Conservation (phyloP, 2,888 invertebrate species). For the Anticlea derivata region DNA sequence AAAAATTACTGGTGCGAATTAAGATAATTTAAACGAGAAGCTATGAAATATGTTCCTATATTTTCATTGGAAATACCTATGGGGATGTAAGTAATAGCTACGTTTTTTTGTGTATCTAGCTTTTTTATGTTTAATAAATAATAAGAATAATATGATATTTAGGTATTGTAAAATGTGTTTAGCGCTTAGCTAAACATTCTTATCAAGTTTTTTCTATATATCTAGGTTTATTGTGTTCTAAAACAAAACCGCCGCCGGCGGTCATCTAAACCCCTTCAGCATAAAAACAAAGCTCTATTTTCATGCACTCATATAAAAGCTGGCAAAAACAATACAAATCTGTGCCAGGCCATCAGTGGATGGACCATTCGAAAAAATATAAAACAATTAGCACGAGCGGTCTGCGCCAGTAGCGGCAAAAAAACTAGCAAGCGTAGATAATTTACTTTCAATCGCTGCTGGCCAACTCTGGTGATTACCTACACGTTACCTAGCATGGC, state of each 20-base stretch:
- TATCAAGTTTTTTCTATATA: no score
- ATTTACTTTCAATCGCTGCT: constrained; percentile 69
- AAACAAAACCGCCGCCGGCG: not conserved
- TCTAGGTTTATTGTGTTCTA: no score
- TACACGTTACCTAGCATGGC: constrained; percentile 48
- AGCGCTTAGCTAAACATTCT: no score
- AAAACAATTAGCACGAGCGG: constrained; percentile 34
- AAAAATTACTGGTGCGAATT: no score
- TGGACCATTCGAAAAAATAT: constrained; percentile 34
- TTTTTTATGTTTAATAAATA: no score
- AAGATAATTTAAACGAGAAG: no score
- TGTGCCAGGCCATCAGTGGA: constrained; percentile 40
- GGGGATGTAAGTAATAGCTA: no score
- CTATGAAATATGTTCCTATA: no score
- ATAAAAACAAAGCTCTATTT: constrained; percentile 20
- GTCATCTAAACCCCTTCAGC: constrained; percentile 19
- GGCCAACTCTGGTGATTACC: constrained; percentile 47
- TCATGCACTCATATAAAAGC: constrained; percentile 15
- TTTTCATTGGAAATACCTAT: no score
- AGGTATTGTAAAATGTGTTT: no score
- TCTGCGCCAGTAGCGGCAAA: constrained; percentile 39
- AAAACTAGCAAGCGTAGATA: constrained; percentile 57
- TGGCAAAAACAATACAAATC: constrained; percentile 59
- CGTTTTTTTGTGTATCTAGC: no score
- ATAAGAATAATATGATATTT: no score